phyloP scores from a whole-genome alignment of 2,113 vertebrate species.

The Capreolus pygargus region DNA sequence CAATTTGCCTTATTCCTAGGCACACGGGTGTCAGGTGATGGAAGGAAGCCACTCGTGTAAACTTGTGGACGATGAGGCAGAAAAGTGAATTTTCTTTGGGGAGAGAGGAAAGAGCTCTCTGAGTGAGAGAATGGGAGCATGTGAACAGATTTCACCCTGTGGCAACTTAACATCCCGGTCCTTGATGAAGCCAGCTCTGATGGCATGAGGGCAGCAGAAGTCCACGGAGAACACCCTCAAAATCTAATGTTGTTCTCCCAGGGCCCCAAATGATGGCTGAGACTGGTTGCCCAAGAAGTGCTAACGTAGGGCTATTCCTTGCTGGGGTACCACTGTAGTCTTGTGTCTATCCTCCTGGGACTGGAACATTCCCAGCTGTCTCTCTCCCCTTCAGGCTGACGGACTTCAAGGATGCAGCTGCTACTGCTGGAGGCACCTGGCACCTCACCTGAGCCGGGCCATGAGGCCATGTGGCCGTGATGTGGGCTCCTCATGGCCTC shows the following conservation, averaged over 20 bases:
- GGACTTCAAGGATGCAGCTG: conserved; percentile 57
- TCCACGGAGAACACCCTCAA: background rate
- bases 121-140: background rate
- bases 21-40: background rate
- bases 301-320: background rate
- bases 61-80: background rate
- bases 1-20: background rate
- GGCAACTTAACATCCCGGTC: background rate
- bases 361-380: background rate
- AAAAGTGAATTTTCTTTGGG: background rate
- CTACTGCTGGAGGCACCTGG: conserved; percentile 27
- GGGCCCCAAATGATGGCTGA: background rate
- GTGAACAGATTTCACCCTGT: background rate
- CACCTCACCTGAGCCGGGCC: background rate
- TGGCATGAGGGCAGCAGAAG: background rate
- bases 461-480: conserved; percentile 52
- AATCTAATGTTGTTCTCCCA: background rate
- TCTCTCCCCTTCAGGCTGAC: conserved; percentile 66
- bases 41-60: background rate
- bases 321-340: background rate
- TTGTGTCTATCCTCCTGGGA: background rate
- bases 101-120: background rate
- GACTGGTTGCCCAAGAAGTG: background rate
- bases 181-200: background rate
- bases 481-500: conserved; percentile 84